Conservation (phyloP, 1,140 invertebrate species). For the Pogonomyrmex californicus region DNA sequence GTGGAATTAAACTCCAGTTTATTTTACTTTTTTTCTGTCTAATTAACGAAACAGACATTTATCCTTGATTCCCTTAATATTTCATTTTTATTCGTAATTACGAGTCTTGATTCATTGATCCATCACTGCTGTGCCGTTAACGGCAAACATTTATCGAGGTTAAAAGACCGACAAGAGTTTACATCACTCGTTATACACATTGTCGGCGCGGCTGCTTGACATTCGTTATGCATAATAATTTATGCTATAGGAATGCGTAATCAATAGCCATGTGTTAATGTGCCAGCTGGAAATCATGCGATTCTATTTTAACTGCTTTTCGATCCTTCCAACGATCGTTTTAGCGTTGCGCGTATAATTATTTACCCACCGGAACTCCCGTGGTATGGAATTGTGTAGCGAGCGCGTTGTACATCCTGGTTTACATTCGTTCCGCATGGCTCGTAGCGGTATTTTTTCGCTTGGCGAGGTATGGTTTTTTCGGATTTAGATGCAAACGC, state of each 20-base stretch:
- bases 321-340: conserved; percentile 10
- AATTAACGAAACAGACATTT: neutral
- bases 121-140: neutral
- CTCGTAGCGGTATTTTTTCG: conserved; percentile 57
- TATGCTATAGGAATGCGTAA: conserved; percentile 40
- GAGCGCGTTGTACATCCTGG: conserved; percentile 16
- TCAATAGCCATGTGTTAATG: conserved; percentile 36
- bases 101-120: neutral
- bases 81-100: conserved; percentile 1
- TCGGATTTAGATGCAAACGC: conserved; percentile 68
- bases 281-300: conserved; percentile 56
- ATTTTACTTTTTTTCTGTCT: neutral
- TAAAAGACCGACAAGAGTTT: conserved; percentile 23
- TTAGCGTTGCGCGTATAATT: conserved; percentile 61
- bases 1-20: neutral
- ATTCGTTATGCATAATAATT: conserved; percentile 42
- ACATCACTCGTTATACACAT: neutral
- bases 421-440: conserved; percentile 63
- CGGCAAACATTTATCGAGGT: neutral
- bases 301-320: conserved; percentile 10
- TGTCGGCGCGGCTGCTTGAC: neutral
- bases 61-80: neutral
- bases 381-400: conserved; percentile 49
- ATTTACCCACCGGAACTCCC: conserved; percentile 52
- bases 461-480: conserved; percentile 54